Percentiles rank a stretch among this genome's conserved stretches.
Conservation (phyloP, 2,888 invertebrate species). For the Drosophila mayaguana region DNA sequence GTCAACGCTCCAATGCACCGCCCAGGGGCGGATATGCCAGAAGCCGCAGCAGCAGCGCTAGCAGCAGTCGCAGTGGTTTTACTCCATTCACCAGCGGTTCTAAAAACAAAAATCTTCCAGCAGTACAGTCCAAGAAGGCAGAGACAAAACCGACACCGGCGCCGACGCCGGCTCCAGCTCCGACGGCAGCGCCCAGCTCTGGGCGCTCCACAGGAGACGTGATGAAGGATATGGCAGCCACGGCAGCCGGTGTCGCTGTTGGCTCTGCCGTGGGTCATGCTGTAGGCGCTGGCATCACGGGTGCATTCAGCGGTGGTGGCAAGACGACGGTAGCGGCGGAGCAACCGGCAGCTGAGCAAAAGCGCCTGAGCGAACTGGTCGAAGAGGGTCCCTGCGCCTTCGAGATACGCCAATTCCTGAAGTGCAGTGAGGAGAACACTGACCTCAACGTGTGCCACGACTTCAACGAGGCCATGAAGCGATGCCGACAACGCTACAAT, state of each 20-base stretch:
- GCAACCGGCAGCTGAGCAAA: constrained; percentile 13
- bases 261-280: constrained; percentile 73
- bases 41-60: constrained; percentile 19
- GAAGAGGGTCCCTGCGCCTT: constrained; percentile 65
- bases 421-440: constrained; percentile 66
- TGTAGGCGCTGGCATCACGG: constrained; percentile 67
- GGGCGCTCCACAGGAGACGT: constrained; percentile 53
- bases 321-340: background rate
- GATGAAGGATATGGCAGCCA: constrained; percentile 72
- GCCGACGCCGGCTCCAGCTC: constrained; percentile 22
- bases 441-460: constrained; percentile 57
- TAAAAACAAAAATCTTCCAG: constrained; percentile 35
- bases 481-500: constrained; percentile 65
- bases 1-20: constrained; percentile 52
- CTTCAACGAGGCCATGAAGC: constrained; percentile 66
- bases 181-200: constrained; percentile 17
- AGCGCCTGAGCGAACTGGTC: constrained; percentile 44
- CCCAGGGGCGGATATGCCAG: background rate
- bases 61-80: constrained; percentile 17
- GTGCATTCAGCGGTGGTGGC: constrained; percentile 59
- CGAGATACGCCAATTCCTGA: constrained; percentile 66
- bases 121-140: constrained; percentile 40
- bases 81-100: constrained; percentile 27
- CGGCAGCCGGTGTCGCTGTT: constrained; percentile 70
- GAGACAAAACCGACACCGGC: constrained; percentile 45